Conservation (phyloP, 1,140 invertebrate species). For the Papilio machaon region DNA sequence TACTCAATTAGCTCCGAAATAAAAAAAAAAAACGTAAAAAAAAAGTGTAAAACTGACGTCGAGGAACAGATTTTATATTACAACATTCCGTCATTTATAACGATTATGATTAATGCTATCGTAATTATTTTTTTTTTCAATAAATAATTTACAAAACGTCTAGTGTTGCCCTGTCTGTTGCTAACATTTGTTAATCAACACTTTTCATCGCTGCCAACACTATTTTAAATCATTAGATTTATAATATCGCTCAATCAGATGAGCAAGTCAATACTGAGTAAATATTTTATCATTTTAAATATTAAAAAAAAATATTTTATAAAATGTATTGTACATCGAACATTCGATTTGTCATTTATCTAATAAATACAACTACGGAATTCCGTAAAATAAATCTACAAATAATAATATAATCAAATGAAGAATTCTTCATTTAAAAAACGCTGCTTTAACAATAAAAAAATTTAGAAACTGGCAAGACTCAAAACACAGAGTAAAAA, state of each 20-base stretch:
- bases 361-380: slow-evolving; percentile 20
- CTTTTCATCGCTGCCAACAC: neutral
- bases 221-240: slow-evolving; percentile 19
- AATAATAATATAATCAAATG: neutral
- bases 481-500: slow-evolving; percentile 15
- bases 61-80: slow-evolving; percentile 71
- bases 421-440: neutral
- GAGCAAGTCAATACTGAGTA: slow-evolving; percentile 9
- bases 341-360: slow-evolving; percentile 14
- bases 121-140: slow-evolving; percentile 47
- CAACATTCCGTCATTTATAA: slow-evolving; percentile 53
- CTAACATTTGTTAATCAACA: slow-evolving; percentile 28
- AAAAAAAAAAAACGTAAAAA: slow-evolving; percentile 62
- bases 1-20: slow-evolving; percentile 70
- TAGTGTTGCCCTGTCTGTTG: slow-evolving; percentile 50
- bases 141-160: slow-evolving; percentile 61
- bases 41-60: slow-evolving; percentile 58
- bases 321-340: slow-evolving; percentile 4
- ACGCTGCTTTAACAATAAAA: neutral
- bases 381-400: slow-evolving; percentile 18
- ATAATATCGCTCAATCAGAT: neutral
- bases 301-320: neutral
- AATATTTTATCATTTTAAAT: slow-evolving; percentile 15
- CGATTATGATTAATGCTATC: slow-evolving; percentile 48
- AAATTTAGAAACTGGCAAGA: slow-evolving; percentile 34